Conservation (phyloP, 1,140 invertebrate species). For the Anoplolepis gracilipes region DNA sequence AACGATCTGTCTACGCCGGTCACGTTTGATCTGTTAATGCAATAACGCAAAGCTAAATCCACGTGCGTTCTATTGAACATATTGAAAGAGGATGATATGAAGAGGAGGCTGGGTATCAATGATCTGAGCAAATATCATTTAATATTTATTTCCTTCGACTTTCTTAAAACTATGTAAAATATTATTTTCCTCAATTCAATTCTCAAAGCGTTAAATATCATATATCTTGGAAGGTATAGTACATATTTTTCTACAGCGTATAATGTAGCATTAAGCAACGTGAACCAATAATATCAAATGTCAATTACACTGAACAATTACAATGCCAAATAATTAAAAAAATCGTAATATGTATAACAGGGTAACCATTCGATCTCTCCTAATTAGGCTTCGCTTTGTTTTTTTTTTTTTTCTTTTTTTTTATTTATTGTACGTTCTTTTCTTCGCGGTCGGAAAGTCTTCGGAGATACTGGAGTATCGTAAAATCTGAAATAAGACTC, state of each 20-base stretch:
- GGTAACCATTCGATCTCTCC: neutral
- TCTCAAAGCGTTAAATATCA: neutral
- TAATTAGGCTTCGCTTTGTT: constrained; percentile 16
- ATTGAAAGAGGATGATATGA: neutral
- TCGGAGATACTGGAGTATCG: constrained; percentile 35
- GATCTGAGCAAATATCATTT: neutral
- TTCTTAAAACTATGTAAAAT: neutral
- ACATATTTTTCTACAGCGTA: neutral
- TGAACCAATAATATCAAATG: neutral
- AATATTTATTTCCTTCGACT: neutral
- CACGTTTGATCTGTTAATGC: constrained; percentile 57
- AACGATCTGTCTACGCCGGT: constrained; percentile 20
- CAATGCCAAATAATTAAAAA: neutral
- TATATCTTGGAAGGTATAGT: neutral
- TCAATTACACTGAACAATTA: neutral
- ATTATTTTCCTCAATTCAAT: neutral
- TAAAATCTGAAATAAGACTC: neutral
- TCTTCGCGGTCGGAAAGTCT: neutral
- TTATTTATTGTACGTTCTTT: neutral
- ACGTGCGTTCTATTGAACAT: neutral
- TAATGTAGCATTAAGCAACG: neutral
- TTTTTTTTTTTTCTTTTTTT: too few relatives aligned
- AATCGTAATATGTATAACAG: neutral
- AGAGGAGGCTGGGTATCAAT: neutral
- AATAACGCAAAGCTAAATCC: constrained; percentile 35